Percentiles rank a stretch among this genome's conserved stretches.
These are phyloP conservation scores for Lydus trimaculatus DNA, from an alignment of 2,888 invertebrate species.

Conservation along the genomic window DNA sequence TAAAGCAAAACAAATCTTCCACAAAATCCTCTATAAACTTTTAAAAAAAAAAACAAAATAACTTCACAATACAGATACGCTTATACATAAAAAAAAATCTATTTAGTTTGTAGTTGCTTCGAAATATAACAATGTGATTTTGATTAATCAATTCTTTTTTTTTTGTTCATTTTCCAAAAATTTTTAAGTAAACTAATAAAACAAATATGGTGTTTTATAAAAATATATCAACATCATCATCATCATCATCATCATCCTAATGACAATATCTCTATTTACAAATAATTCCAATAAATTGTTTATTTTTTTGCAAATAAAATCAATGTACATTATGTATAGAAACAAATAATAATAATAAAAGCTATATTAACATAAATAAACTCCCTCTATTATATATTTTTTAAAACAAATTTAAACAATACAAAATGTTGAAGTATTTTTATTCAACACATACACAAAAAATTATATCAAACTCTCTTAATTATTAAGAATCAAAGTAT, in stretches of 20 bases:
- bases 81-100: conserved; percentile 37
- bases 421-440: conserved; percentile 24
- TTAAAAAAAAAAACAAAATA: too few relatives aligned
- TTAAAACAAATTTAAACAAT: conserved; percentile 9
- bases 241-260: background rate
- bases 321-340: background rate
- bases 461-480: background rate
- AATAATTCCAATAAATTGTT: background rate
- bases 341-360: background rate
- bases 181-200: conserved; percentile 4
- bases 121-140: conserved; percentile 33
- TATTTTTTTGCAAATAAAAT: background rate
- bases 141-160: conserved; percentile 10
- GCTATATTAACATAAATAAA: too few relatives aligned
- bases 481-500: background rate
- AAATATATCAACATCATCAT: conserved; percentile 27
- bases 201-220: conserved; percentile 19
- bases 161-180: conserved; percentile 20
- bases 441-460: conserved; percentile 16
- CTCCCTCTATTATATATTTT: background rate
- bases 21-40: too few relatives aligned
- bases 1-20: conserved; percentile 35
- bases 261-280: background rate
- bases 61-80: conserved; percentile 37
- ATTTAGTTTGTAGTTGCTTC: conserved; percentile 42